Evolutionary conservation across 2,888 invertebrate genomes (phyloP), one percentile per base, ranked within the genome.

Genomic region (Heliconius ethilla): DNA sequence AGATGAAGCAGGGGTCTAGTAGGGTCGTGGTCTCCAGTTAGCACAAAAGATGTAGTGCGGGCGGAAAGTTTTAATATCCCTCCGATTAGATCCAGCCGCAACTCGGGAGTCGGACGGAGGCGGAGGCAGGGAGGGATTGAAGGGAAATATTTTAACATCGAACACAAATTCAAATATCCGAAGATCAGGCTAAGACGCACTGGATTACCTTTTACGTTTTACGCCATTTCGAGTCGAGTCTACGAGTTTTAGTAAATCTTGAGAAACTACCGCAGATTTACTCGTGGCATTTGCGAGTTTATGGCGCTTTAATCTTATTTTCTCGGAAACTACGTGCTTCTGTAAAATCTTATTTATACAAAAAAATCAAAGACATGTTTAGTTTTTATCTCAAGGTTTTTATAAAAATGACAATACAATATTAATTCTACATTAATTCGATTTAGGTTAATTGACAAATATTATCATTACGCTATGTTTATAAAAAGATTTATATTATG

Each of bases 11-110:
- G 83, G 85, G 79, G 72, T 25, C 82, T 84, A 82, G 79, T 74
- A 84, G 85, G 87, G 87, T 83, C 86, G 85, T 86, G 86, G 81
- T 79, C 86, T 85, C 85, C 85, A 83, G 85, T 84, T 83, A 83
- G 85, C 85, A 91, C 88, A 91, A 92, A 92, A 90, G 89, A 88
- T 86, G 87, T 85, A 87, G 87, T 85, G 88, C 87, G 88, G 89
- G 88, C 88, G 89, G 89, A 92, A 94, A 92, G 90, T 94, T 94
- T 93, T 94, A 94, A 94, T 94, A 94, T 93, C 93, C 91, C 90
- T 89, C 88, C 90, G 92, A 93, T 93, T 92, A 91, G 92, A 92
- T 92, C 89, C 90, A 90, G 89, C 91, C 90, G 85, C 89, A 91
- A 87, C 86, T 87, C 84, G 86, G 87, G 88, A 51, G 22, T 22